Percentiles rank a stretch among this genome's conserved stretches.
Conservation (phyloP, 2,888 invertebrate species). For the Leptinotarsa juncta region DNA sequence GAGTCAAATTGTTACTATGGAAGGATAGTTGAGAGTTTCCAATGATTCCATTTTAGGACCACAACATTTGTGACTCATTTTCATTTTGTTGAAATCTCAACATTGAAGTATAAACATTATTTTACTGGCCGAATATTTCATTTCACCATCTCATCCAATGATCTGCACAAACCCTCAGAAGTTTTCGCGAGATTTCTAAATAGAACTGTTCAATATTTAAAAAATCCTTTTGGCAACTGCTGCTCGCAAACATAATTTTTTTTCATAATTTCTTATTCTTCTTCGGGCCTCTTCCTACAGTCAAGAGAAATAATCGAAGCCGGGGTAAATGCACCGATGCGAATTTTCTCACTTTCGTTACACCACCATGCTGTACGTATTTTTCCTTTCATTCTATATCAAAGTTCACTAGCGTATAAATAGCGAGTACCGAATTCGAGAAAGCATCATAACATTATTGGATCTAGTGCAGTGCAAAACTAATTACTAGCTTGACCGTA, state of each 20-base stretch:
- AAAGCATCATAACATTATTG: conserved; percentile 53
- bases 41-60: too few species aligned
- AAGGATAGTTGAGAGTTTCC: too few species aligned
- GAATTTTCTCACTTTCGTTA: conserved; percentile 55
- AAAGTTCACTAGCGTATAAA: conserved; percentile 55
- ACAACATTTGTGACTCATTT: too few species aligned
- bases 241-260: not conserved
- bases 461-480: conserved; percentile 58
- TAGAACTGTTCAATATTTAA: too few species aligned
- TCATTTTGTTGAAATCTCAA: too few species aligned
- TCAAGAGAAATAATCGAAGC: conserved; percentile 1
- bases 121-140: too few species aligned
- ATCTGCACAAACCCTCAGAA: too few species aligned
- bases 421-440: conserved; percentile 52
- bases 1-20: too few species aligned
- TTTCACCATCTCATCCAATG: too few species aligned
- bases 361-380: conserved; percentile 51
- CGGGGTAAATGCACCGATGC: conserved; percentile 51
- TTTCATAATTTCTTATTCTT: not conserved
- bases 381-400: conserved; percentile 54
- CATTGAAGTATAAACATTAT: too few species aligned
- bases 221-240: not conserved
- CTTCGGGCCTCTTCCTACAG: not conserved
- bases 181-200: too few species aligned
- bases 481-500: conserved; percentile 51